Percentiles rank a stretch among this genome's conserved stretches.
These are phyloP conservation scores for Pangasius djambal DNA, from an alignment of 2,797 vertebrate genomes.

Conservation along the genomic window DNA sequence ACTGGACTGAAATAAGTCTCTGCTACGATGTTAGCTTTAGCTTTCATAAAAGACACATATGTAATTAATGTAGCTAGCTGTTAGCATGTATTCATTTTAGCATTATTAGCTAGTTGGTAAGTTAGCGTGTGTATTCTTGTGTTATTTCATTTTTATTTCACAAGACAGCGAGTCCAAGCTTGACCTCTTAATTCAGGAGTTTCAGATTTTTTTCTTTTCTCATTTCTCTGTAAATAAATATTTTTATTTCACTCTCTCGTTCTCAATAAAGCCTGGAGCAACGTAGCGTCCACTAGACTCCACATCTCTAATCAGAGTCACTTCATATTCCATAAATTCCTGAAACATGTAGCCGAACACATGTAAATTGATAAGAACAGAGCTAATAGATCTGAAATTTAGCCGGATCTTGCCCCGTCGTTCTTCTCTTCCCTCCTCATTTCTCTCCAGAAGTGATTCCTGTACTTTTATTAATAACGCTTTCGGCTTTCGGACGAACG, in stretches of 20 bases:
- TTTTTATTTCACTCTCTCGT: neutral
- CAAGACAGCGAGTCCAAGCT: neutral
- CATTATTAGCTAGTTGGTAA: neutral
- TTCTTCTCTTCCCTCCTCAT: neutral
- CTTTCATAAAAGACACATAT: too few species aligned
- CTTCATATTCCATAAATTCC: neutral
- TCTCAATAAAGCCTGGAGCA: neutral
- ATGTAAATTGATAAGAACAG: neutral
- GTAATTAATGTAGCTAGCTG: too few species aligned
- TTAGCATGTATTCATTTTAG: too few species aligned
- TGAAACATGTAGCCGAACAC: neutral
- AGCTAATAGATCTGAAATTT: neutral
- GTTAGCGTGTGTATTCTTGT: too few species aligned
- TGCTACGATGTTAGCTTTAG: neutral
- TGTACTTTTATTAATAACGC: conserved; percentile 65
- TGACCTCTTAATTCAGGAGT: neutral
- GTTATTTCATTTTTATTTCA: neutral
- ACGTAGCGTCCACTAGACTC: neutral
- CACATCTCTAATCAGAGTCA: neutral
- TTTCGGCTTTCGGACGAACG: conserved; percentile 66
- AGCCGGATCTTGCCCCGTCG: neutral
- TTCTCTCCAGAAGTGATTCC: neutral
- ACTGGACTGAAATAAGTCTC: neutral
- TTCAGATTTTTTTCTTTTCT: neutral
- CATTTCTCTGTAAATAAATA: neutral